Base-by-base conservation (phyloP, 2,113 vertebrate species). In the Parus major region DNA sequence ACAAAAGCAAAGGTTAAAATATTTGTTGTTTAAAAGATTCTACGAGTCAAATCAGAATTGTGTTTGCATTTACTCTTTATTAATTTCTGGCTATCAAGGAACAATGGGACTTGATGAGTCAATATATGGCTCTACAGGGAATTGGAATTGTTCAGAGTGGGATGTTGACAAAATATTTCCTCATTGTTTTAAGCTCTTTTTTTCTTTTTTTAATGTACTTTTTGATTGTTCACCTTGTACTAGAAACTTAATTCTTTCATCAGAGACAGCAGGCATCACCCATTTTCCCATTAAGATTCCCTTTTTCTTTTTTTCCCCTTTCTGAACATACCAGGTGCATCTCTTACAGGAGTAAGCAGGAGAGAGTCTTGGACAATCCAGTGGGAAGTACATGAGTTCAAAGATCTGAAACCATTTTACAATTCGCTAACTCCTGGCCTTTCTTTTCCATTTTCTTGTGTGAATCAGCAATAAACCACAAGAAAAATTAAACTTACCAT, bases 1-100 rank as follows among this genome's bases (percentile, higher is more conserved):
- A 76, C 59, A 82, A 87, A 95, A 92, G 39, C 44, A 94, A 96
- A 96, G 80, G 31, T 92, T 96, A 91, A 91, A 84, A 73, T 46
- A 9, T 7, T 79, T 80, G 20, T 53, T 88, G 78, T 50, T 72
- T 33, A 27, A 77, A 69, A 59, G 78, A 21, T 70, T 80, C 16
- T 80, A 61, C 35, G 35, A 81, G 44, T 64, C 12, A 88, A 61
- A 90, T 73, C 31, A 68, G 31, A 81, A 46, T 56, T 68, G 25
- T 77, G 20, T 93, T 75, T 88, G 25, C 61, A 77, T 47, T 95
- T 75, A 83, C 25, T 71, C 36, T 73, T 75, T 1, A 18, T 56
- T 91, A 39, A 47, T 72, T 86, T 76, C 73, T 55, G 81, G 25
- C 55, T 81, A 41, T 17, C 50, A 91, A 71, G 28, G 47, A 57